Base-by-base conservation (phyloP, 1,140 invertebrate species). In the Vollenhovia emeryi region DNA sequence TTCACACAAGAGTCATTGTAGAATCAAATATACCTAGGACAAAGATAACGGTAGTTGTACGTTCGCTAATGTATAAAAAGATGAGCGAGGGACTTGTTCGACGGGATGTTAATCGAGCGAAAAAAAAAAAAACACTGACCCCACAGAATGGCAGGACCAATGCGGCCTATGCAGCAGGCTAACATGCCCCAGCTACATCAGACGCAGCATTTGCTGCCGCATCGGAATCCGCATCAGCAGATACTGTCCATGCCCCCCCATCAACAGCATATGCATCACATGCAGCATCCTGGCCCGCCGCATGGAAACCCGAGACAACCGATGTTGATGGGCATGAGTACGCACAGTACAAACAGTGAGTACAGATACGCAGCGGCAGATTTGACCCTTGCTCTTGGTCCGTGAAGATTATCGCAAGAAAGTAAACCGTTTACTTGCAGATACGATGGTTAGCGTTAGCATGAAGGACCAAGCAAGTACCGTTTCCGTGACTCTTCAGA, bases 81-180 rank as follows among this genome's bases (percentile, higher is more conserved):
- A 76, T 43, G 74, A 27, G 30, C 27, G n/a, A 43, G 36, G 9
- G 30, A 18, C 33, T 21, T 76, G n/a, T 30, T 43, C 27, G 43
- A 15, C 21, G 33, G 36, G 21, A 60, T 8, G 21, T 60, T n/a
- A 36, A 64, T 55, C 6, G 13, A 75, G 40, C 2, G 52, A 60
- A 52, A 82, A 50, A n/a, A n/a, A n/a, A n/a, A n/a, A n/a, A n/a
- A n/a, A n/a, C n/a, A n/a, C n/a, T 76, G 18, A 45, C 55, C 6
- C 33, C 86, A n/a, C 78, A 95, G 94, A 91, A 93, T 94, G 92
- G 93, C 91, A 91, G 93, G 93, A 90, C 92, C 93, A 86, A 94
- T 95, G 91, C 94, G 94, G 87, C 94, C 93, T 43, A 95, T 95
- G 93, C 94, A 95, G 84, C 94, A 94, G 91, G 91, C 92, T 80